phyloP scores from a whole-genome alignment of 2,888 invertebrate genomes.

The Hydrotaea diabolus region DNA sequence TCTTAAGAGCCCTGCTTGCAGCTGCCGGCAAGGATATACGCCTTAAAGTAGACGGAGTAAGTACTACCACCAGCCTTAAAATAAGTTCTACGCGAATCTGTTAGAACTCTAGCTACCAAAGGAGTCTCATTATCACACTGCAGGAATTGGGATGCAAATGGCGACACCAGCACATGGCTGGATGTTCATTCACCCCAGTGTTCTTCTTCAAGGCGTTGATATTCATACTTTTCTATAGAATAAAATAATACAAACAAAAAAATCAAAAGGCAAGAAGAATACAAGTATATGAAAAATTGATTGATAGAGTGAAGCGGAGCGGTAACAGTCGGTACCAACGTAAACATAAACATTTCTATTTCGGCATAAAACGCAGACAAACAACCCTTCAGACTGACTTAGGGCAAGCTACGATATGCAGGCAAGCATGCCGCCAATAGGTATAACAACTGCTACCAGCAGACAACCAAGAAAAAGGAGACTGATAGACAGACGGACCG shows the following conservation, averaged over 20 bases:
- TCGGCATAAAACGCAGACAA: constrained; percentile 11
- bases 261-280: constrained; percentile 18
- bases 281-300: constrained; percentile 27
- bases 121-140: not conserved
- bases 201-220: not conserved
- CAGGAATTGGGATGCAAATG: not conserved
- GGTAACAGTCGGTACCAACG: constrained; percentile 77
- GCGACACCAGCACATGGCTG: not conserved
- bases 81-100: too few species aligned
- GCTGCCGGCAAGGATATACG: constrained; percentile 95
- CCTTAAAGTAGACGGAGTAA: constrained; percentile 92
- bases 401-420: not conserved
- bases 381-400: constrained; percentile 28
- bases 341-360: constrained; percentile 74
- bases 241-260: constrained; percentile 33
- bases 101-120: too few species aligned
- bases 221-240: not conserved
- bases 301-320: constrained; percentile 58
- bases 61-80: too few species aligned
- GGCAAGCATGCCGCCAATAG: constrained; percentile 2
- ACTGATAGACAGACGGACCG: constrained; percentile 63
- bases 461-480: not conserved
- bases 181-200: not conserved
- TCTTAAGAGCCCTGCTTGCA: constrained; percentile 92
- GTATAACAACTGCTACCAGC: constrained; percentile 34